phyloP scores from a whole-genome alignment of 1,140 invertebrate genomes.

The Zophobas atratus region DNA sequence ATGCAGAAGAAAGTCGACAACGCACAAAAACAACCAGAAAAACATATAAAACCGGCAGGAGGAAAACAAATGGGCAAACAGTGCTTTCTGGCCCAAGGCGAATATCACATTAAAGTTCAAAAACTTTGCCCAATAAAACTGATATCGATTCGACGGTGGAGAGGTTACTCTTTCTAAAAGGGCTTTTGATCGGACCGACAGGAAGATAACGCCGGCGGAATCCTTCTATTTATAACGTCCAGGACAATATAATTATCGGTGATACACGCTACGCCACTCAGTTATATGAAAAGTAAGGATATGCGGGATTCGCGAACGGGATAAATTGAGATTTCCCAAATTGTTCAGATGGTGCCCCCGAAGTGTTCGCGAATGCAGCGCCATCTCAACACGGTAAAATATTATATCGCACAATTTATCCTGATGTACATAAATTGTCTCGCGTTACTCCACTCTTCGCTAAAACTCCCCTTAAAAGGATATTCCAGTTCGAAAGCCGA shows the following conservation, averaged over 20 bases:
- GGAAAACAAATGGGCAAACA: conserved; percentile 56
- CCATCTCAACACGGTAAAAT: conserved; percentile 24
- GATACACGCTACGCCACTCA: background rate
- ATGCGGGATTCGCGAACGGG: background rate
- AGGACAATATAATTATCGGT: conserved; percentile 8
- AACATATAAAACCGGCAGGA: conserved; percentile 11
- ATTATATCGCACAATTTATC: conserved; percentile 37
- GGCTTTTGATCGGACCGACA: conserved; percentile 15
- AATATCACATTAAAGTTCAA: conserved; percentile 56
- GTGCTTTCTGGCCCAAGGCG: conserved; percentile 52
- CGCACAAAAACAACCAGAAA: conserved; percentile 2
- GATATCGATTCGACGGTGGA: conserved; percentile 49
- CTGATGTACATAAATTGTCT: conserved; percentile 41
- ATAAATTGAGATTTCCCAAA: conserved; percentile 31
- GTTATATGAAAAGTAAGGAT: conserved; percentile 18
- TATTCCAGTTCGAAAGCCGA: conserved; percentile 40
- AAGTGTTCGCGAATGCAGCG: conserved; percentile 16
- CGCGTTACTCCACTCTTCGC: conserved; percentile 27
- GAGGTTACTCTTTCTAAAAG: conserved; percentile 23
- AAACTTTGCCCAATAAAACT: conserved; percentile 56
- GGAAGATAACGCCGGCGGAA: background rate
- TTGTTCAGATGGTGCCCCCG: conserved; percentile 6
- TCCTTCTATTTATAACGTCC: background rate
- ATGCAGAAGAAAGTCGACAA: conserved; percentile 28
- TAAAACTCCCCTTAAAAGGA: conserved; percentile 36